A percentile compares a stretch with the other conserved stretches of the same genome.
phyloP scores from a whole-genome alignment of 2,113 vertebrate genomes.

The Lanius collurio region DNA sequence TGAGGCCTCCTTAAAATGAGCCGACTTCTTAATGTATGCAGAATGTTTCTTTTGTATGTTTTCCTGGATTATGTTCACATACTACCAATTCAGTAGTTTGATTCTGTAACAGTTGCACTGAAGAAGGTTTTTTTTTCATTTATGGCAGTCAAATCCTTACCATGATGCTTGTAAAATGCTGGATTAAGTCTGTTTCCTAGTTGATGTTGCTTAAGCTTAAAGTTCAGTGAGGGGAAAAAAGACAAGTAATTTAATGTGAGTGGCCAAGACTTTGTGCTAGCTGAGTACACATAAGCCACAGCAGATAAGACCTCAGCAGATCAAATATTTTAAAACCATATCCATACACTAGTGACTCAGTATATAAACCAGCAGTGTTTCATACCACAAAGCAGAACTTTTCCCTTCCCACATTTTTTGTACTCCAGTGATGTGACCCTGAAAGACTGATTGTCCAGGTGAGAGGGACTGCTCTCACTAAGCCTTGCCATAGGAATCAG shows the following conservation, averaged over 20 bases:
- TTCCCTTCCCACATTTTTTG: neutral
- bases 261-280: neutral
- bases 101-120: neutral
- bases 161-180: neutral
- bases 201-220: neutral
- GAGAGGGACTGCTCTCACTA: neutral
- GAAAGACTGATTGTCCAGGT: neutral
- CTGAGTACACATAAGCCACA: neutral
- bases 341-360: neutral
- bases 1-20: neutral
- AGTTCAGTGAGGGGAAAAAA: neutral
- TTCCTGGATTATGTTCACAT: neutral
- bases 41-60: neutral
- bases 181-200: neutral
- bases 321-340: conserved; percentile 22
- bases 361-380: neutral
- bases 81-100: neutral
- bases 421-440: neutral
- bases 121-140: neutral
- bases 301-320: conserved; percentile 1
- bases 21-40: neutral
- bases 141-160: neutral
- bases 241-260: neutral
- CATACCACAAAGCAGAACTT: neutral
- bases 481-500: neutral